Conservation (phyloP, 2,113 vertebrate species). For the Pseudolaguvia tuberculata region DNA sequence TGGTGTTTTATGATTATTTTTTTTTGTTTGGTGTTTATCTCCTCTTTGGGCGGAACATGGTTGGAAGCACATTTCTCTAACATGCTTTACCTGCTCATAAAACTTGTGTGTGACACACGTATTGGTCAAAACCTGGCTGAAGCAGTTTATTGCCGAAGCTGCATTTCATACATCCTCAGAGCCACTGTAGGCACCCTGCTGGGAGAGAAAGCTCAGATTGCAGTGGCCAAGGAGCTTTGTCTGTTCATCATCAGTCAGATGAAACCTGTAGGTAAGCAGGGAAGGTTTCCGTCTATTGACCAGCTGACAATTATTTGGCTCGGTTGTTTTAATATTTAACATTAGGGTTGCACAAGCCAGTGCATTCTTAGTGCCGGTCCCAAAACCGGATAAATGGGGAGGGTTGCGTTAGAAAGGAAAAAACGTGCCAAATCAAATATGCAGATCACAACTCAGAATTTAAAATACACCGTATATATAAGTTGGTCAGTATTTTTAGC, state of each 20-base stretch:
- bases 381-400: too few species aligned
- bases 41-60: constrained; percentile 80
- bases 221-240: constrained; percentile 83
- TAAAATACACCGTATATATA: too few species aligned
- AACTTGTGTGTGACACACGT: constrained; percentile 76
- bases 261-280: constrained; percentile 76
- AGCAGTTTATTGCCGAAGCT: constrained; percentile 71
- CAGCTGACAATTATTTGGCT: too few species aligned
- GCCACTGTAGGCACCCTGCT: constrained; percentile 80
- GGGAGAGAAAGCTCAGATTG: constrained; percentile 89
- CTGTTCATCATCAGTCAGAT: constrained; percentile 75
- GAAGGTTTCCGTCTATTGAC: neutral
- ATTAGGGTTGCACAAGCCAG: too few species aligned
- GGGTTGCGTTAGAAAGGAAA: too few species aligned
- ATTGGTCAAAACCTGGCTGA: constrained; percentile 73
- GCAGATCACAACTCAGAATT: too few species aligned
- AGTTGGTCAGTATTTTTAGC: neutral
- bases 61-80: constrained; percentile 80
- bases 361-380: too few species aligned
- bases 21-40: constrained; percentile 84
- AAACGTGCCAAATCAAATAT: too few species aligned
- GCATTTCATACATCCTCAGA: constrained; percentile 85
- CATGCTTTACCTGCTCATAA: constrained; percentile 78
- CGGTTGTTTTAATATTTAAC: too few species aligned
- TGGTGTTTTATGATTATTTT: too few species aligned